These are phyloP conservation scores for Pitta sordida DNA, from an alignment of 2,113 vertebrate genomes.

Conservation along the genomic window DNA sequence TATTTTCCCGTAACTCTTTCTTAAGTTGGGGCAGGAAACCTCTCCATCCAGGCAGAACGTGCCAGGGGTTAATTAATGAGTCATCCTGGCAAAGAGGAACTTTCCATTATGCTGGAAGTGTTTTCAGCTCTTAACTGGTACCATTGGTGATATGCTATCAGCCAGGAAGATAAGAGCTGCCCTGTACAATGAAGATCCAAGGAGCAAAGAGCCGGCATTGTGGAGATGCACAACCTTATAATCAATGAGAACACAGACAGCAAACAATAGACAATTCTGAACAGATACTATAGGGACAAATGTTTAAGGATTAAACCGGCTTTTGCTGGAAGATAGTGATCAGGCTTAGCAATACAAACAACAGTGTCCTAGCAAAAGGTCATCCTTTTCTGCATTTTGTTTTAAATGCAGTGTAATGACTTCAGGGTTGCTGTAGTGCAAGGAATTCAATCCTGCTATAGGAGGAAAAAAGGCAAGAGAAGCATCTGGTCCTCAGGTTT, in stretches of 20 bases:
- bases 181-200: not conserved
- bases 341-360: not conserved
- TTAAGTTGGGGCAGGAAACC: not conserved
- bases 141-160: constrained; percentile 1
- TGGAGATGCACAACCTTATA: not conserved
- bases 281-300: not conserved
- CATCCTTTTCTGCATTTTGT: not conserved
- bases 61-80: not conserved
- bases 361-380: not conserved
- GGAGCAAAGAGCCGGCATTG: not conserved
- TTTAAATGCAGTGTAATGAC: not conserved
- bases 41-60: not conserved
- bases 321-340: not conserved
- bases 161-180: constrained; percentile 1
- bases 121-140: constrained; percentile 23
- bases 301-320: not conserved
- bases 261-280: constrained; percentile 8
- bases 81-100: not conserved
- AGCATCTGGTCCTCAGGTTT: not conserved
- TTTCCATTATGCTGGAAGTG: constrained; percentile 1
- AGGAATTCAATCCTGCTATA: not conserved
- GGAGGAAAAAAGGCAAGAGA: not conserved
- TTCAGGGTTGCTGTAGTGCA: not conserved
- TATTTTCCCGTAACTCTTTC: not conserved
- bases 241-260: not conserved